These are phyloP conservation scores for Brotogeris chrysoptera DNA, from an alignment of 2,797 vertebrate species.

Conservation along the genomic window DNA sequence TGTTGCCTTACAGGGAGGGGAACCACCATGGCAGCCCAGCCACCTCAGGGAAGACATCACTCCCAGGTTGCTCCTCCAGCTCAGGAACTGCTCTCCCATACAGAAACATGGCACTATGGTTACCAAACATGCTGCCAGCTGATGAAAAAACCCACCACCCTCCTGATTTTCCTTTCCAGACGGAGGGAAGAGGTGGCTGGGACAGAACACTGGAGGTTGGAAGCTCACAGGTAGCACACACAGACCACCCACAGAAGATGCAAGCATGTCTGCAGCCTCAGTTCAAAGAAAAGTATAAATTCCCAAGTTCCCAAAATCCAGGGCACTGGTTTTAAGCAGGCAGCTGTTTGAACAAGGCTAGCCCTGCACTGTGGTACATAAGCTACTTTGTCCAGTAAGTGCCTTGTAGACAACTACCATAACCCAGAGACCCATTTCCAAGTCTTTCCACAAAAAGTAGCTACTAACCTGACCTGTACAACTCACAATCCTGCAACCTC, in stretches of 20 bases:
- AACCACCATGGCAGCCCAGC: accelerated
- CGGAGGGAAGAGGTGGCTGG: accelerated
- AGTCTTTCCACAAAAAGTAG: no score
- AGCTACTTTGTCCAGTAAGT: accelerated
- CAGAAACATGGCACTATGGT: accelerated
- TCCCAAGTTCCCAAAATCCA: neutral
- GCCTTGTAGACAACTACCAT: accelerated
- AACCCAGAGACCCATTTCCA: neutral
- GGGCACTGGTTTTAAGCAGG: neutral
- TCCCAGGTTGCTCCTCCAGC: neutral
- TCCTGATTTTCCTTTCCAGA: neutral
- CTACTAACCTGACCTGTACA: neutral
- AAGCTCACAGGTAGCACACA: neutral
- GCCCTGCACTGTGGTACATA: accelerated
- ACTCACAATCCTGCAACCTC: accelerated
- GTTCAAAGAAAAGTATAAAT: neutral
- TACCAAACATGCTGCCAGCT: accelerated
- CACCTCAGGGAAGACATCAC: accelerated
- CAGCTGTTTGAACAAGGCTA: accelerated
- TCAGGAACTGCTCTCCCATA: neutral
- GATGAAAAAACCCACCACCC: neutral
- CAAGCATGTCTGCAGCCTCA: accelerated
- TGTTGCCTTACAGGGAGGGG: accelerated
- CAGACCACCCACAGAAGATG: neutral
- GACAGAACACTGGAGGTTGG: accelerated